Evolutionary conservation across 2,888 invertebrate species (phyloP).

Genomic region (Lordiphosa fenestrarum): DNA sequence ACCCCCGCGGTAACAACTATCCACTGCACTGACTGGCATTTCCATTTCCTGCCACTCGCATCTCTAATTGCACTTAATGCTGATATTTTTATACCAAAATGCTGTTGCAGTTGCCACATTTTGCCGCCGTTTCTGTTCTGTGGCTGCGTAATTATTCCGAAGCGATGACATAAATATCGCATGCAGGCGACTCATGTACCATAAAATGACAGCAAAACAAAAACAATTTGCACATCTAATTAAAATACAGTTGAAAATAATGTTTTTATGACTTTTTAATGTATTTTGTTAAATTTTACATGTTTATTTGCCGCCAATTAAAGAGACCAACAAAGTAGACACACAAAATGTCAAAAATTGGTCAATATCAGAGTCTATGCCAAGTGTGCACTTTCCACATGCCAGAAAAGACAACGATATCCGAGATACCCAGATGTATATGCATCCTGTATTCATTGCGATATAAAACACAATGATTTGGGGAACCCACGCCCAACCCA

Average conservation of each 20-base stretch:
- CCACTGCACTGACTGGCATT: slow-evolving; percentile 40
- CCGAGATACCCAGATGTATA: not conserved
- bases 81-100: slow-evolving; percentile 14
- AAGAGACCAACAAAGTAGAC: not conserved
- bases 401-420: slow-evolving; percentile 24
- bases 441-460: slow-evolving; percentile 31
- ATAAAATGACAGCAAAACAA: slow-evolving; percentile 15
- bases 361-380: not conserved
- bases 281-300: slow-evolving; percentile 55
- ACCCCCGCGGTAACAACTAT: slow-evolving; percentile 44
- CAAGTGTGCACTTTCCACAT: slow-evolving; percentile 45
- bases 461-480: slow-evolving; percentile 40
- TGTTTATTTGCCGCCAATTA: slow-evolving; percentile 32
- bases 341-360: not conserved
- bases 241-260: slow-evolving; percentile 73
- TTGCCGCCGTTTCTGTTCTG: slow-evolving; percentile 54
- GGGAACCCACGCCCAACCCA: slow-evolving; percentile 11
- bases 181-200: slow-evolving; percentile 33
- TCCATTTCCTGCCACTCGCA: slow-evolving; percentile 36
- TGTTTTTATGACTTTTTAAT: slow-evolving; percentile 77
- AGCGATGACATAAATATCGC: slow-evolving; percentile 72
- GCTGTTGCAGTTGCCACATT: slow-evolving; percentile 36
- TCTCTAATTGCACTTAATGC: slow-evolving; percentile 41
- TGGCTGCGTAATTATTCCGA: slow-evolving; percentile 55
- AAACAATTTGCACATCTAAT: slow-evolving; percentile 62